These are phyloP conservation scores for Pseudomyrmex flavicornis DNA, from an alignment of 1,140 invertebrate species.

Conservation along the genomic window DNA sequence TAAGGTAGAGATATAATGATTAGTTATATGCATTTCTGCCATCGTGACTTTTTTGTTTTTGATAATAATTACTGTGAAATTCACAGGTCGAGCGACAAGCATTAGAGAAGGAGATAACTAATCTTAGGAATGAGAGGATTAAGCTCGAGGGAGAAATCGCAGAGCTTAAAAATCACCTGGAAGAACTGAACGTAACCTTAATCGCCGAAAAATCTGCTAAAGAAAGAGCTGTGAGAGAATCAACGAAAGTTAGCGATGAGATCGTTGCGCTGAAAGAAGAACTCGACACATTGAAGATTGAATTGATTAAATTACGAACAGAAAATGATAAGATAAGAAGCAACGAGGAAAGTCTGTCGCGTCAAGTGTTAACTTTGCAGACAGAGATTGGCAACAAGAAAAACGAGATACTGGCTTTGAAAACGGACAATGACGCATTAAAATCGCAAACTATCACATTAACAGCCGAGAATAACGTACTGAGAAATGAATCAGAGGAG, in stretches of 20 bases:
- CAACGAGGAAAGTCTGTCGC: conserved; percentile 21
- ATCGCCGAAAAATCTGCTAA: conserved; percentile 57
- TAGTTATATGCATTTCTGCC: background rate
- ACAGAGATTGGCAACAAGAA: conserved; percentile 46
- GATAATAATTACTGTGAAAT: conserved; percentile 45
- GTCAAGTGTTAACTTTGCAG: conserved; percentile 21
- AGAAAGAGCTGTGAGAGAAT: conserved; percentile 6
- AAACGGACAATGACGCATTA: conserved; percentile 49
- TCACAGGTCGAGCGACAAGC: conserved; percentile 42
- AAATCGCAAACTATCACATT: conserved; percentile 16
- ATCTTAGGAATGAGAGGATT: conserved; percentile 43
- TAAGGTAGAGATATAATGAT: conserved; percentile 54
- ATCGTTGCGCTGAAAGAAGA: conserved; percentile 58
- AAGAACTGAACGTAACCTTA: conserved; percentile 22
- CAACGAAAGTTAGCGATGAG: conserved; percentile 20
- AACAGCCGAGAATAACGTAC: conserved; percentile 17
- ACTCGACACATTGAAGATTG: conserved; percentile 62
- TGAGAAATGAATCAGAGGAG: conserved; percentile 30
- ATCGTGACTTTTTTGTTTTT: background rate
- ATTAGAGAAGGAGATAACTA: conserved; percentile 56
- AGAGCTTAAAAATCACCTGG: conserved; percentile 35
- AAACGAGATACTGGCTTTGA: conserved; percentile 59
- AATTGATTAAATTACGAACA: conserved; percentile 63
- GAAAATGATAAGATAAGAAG: conserved; percentile 59
- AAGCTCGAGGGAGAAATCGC: conserved; percentile 42